These are phyloP conservation scores for Lutraria lutraria DNA, from an alignment of 2,888 invertebrate genomes.

Conservation along the genomic window DNA sequence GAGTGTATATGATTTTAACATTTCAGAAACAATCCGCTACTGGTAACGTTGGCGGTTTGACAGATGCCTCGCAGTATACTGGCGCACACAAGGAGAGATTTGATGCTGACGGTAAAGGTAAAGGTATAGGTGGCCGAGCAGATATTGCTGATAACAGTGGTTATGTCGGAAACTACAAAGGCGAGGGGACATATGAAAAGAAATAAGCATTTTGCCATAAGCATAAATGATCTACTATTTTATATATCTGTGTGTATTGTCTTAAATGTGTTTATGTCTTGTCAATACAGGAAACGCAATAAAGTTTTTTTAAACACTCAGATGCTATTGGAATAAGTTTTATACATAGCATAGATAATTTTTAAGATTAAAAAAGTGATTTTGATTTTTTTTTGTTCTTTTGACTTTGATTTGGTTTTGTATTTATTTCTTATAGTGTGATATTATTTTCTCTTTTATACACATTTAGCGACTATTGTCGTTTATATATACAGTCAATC, in stretches of 20 bases:
- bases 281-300: no score
- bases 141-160: slow-evolving; percentile 75
- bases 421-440: background rate
- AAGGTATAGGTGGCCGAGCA: slow-evolving; percentile 79
- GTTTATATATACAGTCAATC: background rate
- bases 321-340: no score
- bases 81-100: slow-evolving; percentile 83
- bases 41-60: slow-evolving; percentile 79
- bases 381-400: no score
- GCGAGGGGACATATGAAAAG: slow-evolving; percentile 75
- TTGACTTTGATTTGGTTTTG: background rate
- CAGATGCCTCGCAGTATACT: slow-evolving; percentile 80
- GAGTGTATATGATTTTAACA: background rate
- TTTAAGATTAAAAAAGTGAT: no score
- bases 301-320: no score
- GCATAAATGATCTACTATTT: background rate
- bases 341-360: no score
- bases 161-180: slow-evolving; percentile 81
- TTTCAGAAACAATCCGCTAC: slow-evolving; percentile 71
- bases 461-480: background rate
- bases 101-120: slow-evolving; percentile 81
- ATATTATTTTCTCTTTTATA: background rate
- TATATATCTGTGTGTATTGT: background rate
- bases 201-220: background rate
- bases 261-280: background rate